Evolutionary conservation across 2,888 invertebrate species (phyloP), one percentile per base, ranked within the genome.

Genomic region (Orthosia incerta): DNA sequence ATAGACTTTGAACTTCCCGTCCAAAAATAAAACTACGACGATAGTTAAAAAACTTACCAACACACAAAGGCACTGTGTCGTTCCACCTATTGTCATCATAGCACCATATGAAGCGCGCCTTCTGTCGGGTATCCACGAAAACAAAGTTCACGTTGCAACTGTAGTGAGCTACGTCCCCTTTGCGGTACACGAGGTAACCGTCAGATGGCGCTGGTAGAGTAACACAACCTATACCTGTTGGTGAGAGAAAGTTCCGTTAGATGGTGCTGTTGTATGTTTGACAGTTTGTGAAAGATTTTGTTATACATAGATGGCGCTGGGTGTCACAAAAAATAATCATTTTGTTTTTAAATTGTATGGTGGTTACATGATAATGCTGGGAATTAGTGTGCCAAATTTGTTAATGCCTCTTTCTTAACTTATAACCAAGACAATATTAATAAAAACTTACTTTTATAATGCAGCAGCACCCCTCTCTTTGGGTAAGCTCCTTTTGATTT

Each of bases 131-230:
- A 89, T 98, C 98, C 20, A 97, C 97, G 92, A 98, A 98, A 90
- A 97, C 96, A 88, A 94, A 97, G 72, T 97, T 97, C 65, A 97
- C 96, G 86, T 97, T 97, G 93, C 98, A 98, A 93, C 97, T 97
- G 93, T 97, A 98, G 87, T 97, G 97, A 50, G 97, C 97, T 62
- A 97, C 95, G 57, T 97, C 97, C 73, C 97, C 96, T 86, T 97
- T 98, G 86, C 97, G 97, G 91, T 97, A 97, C 88, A 97, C 97
- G 18, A 98, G 91, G 90, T 97, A 97, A 62, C 98, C 98, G 92
- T 97, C 97, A 90, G 96, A 96, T 87, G 98, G 98, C 88, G 97
- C 94, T 87, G 94, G 88, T 50, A 97, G 95, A 48, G 97, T 97
- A 18, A 97, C 97, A 90, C 98, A 98, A 70, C 98, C 98, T 74